Percentiles rank a stretch among this genome's conserved stretches.
Evolutionary conservation across 2,888 invertebrate species (phyloP).

Genomic region (Clostera curtula): DNA sequence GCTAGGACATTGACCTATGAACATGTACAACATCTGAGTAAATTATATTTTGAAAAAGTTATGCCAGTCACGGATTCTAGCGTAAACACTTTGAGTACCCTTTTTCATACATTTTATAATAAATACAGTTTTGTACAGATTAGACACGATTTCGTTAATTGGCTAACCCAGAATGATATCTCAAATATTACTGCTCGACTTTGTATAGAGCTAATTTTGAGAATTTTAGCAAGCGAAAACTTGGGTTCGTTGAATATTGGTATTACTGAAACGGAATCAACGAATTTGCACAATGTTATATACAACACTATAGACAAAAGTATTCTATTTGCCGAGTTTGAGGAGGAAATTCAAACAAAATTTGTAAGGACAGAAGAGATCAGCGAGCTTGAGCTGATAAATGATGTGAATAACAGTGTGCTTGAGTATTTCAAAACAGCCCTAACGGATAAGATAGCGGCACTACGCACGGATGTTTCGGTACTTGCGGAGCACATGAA

Average conservation of each 20-base stretch:
- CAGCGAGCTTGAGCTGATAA: conserved; percentile 26
- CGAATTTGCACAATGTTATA: conserved; percentile 33
- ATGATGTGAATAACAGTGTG: conserved; percentile 27
- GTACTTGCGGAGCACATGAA: conserved; percentile 31
- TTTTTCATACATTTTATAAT: conserved; percentile 47
- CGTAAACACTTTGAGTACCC: conserved; percentile 39
- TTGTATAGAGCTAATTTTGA: conserved; percentile 36
- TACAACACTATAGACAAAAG: conserved; percentile 44
- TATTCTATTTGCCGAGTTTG: conserved; percentile 54
- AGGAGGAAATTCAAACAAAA: conserved; percentile 26
- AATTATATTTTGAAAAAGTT: conserved; percentile 53
- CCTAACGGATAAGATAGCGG: conserved; percentile 6
- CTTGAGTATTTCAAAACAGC: conserved; percentile 16
- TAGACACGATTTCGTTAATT: conserved; percentile 40
- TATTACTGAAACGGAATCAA: conserved; percentile 12
- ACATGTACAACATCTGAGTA: conserved; percentile 43
- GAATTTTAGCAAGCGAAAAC: conserved; percentile 49
- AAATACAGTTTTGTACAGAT: conserved; percentile 42
- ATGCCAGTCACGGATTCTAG: conserved; percentile 51
- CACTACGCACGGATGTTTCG: conserved; percentile 17
- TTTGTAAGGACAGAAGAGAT: conserved; percentile 5
- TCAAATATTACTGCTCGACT: conserved; percentile 20
- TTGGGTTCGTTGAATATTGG: conserved; percentile 13
- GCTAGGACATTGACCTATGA: conserved; percentile 37
- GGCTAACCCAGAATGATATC: conserved; percentile 40